Percentiles rank a stretch among this genome's conserved stretches.
These are phyloP conservation scores for Drosophila engyochracea DNA, from an alignment of 2,888 invertebrate genomes.

Conservation along the genomic window DNA sequence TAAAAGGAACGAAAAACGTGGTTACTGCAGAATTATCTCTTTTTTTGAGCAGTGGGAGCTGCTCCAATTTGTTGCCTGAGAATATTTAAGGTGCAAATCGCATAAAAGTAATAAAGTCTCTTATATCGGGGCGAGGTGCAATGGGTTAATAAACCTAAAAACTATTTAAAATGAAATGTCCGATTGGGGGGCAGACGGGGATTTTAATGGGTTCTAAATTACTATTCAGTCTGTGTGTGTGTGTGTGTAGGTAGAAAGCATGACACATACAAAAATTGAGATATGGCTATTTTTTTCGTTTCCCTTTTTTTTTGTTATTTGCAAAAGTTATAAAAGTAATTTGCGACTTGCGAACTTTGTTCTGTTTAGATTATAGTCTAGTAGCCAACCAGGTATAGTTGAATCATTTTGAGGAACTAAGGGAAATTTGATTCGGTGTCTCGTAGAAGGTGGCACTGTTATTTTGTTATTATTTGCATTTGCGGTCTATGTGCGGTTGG, in stretches of 20 bases:
- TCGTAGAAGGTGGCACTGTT: conserved; percentile 11
- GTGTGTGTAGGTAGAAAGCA: background rate
- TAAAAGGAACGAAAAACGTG: conserved; percentile 61
- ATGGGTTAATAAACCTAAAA: conserved; percentile 52
- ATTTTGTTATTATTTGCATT: conserved; percentile 45
- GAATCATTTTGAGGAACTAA: conserved; percentile 5
- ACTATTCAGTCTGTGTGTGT: background rate
- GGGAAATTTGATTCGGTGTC: conserved; percentile 29
- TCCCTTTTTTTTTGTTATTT: no score
- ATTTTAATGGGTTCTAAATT: conserved; percentile 7
- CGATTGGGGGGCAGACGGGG: conserved; percentile 44
- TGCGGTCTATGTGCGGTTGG: conserved; percentile 47
- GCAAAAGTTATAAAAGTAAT: background rate
- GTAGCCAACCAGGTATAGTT: conserved; percentile 16
- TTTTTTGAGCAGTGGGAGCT: background rate
- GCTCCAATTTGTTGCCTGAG: conserved; percentile 12
- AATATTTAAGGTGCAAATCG: conserved; percentile 29
- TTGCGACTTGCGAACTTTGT: conserved; percentile 15
- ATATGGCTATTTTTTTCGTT: background rate
- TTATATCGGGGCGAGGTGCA: conserved; percentile 31
- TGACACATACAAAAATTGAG: background rate
- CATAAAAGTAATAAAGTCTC: conserved; percentile 20
- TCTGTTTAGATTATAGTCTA: conserved; percentile 27
- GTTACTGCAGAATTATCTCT: conserved; percentile 13
- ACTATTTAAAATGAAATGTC: conserved; percentile 48